Evolutionary conservation across 2,797 vertebrate genomes (phyloP).

Genomic region (Cheracebus regulus): DNA sequence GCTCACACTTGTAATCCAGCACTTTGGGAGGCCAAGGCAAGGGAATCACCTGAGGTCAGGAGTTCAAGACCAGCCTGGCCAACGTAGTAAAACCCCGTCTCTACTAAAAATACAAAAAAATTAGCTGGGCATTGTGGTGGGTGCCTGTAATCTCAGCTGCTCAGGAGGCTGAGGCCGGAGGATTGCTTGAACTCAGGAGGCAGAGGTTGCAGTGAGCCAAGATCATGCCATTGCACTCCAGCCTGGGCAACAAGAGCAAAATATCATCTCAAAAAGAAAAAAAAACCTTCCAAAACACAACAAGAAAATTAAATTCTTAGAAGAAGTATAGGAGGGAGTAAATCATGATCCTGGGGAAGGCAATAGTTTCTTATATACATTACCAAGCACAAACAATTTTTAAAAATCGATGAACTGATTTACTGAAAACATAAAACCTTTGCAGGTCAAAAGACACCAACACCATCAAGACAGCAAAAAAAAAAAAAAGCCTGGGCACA

Average conservation of each 20-base stretch:
- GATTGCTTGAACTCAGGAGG: background rate
- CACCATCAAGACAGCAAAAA: background rate
- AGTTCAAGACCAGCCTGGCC: no score
- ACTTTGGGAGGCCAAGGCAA: no score
- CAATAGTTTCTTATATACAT: background rate
- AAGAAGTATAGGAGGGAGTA: background rate
- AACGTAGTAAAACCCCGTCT: no score
- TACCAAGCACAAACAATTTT: background rate
- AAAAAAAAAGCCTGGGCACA: background rate
- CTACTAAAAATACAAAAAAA: background rate
- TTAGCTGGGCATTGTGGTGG: background rate
- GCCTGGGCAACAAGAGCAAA: background rate
- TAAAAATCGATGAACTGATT: background rate
- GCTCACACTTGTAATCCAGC: no score
- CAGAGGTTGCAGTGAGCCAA: no score
- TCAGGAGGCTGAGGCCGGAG: background rate
- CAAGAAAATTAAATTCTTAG: background rate
- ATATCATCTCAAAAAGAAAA: background rate
- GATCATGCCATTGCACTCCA: background rate
- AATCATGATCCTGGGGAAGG: background rate
- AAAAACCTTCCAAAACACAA: background rate
- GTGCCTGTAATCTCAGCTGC: background rate
- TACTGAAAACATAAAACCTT: slow-evolving; percentile 6
- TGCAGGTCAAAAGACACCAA: background rate
- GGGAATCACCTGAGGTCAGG: no score